phyloP scores from a whole-genome alignment of 2,888 invertebrate species.

The Scaptomyza flava region DNA sequence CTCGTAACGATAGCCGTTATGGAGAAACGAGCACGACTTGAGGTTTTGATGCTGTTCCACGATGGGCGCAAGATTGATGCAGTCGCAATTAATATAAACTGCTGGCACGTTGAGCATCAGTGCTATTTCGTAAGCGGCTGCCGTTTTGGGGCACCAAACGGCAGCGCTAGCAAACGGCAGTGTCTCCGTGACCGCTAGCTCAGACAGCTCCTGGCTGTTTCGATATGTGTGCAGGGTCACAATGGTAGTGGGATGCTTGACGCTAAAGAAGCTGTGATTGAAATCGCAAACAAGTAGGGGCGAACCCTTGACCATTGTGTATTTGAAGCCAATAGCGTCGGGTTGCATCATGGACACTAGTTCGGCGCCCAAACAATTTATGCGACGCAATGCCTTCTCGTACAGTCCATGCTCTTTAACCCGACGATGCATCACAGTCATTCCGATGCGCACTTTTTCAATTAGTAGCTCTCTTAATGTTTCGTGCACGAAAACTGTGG shows the following conservation, averaged over 20 bases:
- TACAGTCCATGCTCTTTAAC: slow-evolving; percentile 43
- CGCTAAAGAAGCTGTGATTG: slow-evolving; percentile 52
- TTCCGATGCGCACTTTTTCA: slow-evolving; percentile 29
- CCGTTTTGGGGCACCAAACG: slow-evolving; percentile 56
- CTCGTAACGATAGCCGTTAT: slow-evolving; percentile 49
- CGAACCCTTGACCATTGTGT: slow-evolving; percentile 47
- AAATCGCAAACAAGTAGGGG: slow-evolving; percentile 62
- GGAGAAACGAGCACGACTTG: slow-evolving; percentile 30
- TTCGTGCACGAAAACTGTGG: slow-evolving; percentile 60
- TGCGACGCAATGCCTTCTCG: slow-evolving; percentile 22
- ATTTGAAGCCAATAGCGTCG: slow-evolving; percentile 50
- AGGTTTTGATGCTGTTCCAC: neutral
- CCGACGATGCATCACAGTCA: slow-evolving; percentile 47
- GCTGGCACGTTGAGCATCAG: slow-evolving; percentile 26
- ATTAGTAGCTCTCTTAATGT: slow-evolving; percentile 47
- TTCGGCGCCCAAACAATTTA: slow-evolving; percentile 55
- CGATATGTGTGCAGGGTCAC: slow-evolving; percentile 69
- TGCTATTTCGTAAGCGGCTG: slow-evolving; percentile 57
- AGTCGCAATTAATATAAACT: slow-evolving; percentile 55
- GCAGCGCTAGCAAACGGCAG: slow-evolving; percentile 47
- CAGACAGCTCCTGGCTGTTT: slow-evolving; percentile 31
- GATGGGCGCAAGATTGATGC: slow-evolving; percentile 36
- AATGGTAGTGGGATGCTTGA: slow-evolving; percentile 48
- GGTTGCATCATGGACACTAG: slow-evolving; percentile 35
- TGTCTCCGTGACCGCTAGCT: slow-evolving; percentile 34